A percentile compares a stretch with the other conserved stretches of the same genome.
Conservation (phyloP, 37 sponge, comb jelly and placozoan genomes). For the Axinella damicornis region DNA sequence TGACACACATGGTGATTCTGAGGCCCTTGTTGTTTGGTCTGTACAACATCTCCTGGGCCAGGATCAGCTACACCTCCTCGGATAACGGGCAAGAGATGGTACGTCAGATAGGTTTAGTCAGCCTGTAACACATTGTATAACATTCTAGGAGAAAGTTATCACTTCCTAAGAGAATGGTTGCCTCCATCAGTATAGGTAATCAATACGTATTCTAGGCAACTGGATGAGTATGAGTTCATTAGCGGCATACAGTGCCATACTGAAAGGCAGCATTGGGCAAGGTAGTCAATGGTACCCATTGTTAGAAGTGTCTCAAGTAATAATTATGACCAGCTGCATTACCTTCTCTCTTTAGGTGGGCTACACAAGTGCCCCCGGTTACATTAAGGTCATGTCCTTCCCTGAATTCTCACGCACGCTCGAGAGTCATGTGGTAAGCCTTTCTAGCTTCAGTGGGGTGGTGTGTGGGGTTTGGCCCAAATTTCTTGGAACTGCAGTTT, state of each 20-base stretch:
- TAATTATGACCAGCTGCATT: background rate
- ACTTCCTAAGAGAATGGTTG: no score
- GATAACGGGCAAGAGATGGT: slow-evolving; percentile 10
- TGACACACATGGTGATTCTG: slow-evolving; percentile 81
- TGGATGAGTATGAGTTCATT: no score
- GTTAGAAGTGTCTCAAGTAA: no score
- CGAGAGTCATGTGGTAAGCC: slow-evolving; percentile 75
- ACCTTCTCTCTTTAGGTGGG: slow-evolving; percentile 35
- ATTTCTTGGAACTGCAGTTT: no score
- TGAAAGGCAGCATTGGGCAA: no score
- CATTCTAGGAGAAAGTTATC: background rate
- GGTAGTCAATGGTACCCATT: no score
- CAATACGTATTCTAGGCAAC: no score
- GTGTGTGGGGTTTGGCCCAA: no score
- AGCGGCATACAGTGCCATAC: no score
- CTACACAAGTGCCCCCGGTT: slow-evolving; percentile 86
- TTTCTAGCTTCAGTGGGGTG: no score
- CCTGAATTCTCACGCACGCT: slow-evolving; percentile 75
- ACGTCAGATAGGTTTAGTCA: no score
- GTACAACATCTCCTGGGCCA: slow-evolving; percentile 87
- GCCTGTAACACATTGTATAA: background rate
- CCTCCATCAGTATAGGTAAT: no score
- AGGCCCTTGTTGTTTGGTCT: slow-evolving; percentile 47
- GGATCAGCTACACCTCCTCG: slow-evolving; percentile 56
- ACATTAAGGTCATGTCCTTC: slow-evolving; percentile 40